Evolutionary conservation across 2,797 vertebrate species (phyloP).

Genomic region (Hemitrygon akajei): DNA sequence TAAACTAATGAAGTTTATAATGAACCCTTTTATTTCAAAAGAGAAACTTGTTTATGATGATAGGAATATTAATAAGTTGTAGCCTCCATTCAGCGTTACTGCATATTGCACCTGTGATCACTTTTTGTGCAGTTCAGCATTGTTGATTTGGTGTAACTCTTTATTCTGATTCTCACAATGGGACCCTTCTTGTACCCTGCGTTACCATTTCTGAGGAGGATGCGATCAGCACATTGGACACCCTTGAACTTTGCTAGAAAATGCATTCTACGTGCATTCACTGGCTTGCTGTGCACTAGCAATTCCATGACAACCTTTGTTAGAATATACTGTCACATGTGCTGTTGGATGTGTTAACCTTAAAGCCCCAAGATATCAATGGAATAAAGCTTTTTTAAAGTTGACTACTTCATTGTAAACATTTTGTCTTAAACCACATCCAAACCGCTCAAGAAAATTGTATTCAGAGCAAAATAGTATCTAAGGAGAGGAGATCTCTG

Average conservation of each 20-base stretch:
- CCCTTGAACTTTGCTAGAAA: neutral
- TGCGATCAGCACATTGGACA: neutral
- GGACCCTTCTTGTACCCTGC: neutral
- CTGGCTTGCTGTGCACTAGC: too few species aligned
- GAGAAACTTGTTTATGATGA: neutral
- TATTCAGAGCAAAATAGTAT: too few species aligned
- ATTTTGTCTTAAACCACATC: neutral
- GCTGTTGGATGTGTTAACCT: neutral
- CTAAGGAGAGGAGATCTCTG: too few species aligned
- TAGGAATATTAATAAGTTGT: constrained; percentile 14
- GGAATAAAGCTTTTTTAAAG: too few species aligned
- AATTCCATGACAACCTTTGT: too few species aligned
- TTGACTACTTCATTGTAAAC: too few species aligned
- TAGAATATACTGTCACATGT: neutral
- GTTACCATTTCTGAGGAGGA: neutral
- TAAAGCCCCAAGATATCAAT: too few species aligned
- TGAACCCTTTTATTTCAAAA: constrained; percentile 7
- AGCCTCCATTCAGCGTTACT: neutral
- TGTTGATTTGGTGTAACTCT: neutral
- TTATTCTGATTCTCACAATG: neutral
- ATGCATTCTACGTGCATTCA: too few species aligned
- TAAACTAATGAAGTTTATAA: constrained; percentile 16
- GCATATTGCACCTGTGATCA: constrained; percentile 1
- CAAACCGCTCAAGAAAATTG: neutral
- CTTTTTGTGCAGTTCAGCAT: neutral